A percentile compares a stretch with the other conserved stretches of the same genome.
phyloP scores from a whole-genome alignment of 1,140 invertebrate species.

The Phymastichus coffea region DNA sequence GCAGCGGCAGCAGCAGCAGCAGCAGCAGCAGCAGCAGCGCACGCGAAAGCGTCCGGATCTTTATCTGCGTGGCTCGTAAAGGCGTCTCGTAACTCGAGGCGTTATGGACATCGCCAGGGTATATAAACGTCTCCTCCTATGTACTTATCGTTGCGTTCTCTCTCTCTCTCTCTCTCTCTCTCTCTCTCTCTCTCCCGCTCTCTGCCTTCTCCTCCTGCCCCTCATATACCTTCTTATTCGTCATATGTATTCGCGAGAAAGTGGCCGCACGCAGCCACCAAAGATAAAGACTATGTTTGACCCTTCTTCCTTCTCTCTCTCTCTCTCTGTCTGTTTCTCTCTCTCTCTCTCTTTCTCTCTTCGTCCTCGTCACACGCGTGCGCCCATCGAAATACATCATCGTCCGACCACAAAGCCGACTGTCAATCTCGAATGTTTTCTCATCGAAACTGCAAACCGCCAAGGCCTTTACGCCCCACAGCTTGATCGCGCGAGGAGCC shows the following conservation, averaged over 20 bases:
- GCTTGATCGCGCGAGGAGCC: too few species aligned
- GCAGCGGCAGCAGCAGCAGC: too few species aligned
- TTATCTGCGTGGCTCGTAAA: constrained; percentile 54
- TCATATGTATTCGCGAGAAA: background rate
- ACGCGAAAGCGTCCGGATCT: too few species aligned
- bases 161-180: constrained; percentile 18
- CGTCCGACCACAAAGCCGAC: too few species aligned
- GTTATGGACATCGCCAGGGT: constrained; percentile 57
- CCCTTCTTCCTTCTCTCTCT: background rate
- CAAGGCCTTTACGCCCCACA: too few species aligned
- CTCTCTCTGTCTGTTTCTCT: too few species aligned
- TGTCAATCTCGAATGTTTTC: too few species aligned
- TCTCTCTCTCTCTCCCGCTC: background rate
- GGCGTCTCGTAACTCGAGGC: constrained; percentile 58
- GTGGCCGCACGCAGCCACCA: background rate
- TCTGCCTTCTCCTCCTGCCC: background rate
- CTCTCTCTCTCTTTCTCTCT: background rate
- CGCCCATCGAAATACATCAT: too few species aligned
- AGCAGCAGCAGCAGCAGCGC: too few species aligned
- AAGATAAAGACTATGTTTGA: constrained; percentile 11
- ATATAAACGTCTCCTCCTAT: constrained; percentile 59
- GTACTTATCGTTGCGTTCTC: constrained; percentile 46
- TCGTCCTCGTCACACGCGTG: too few species aligned
- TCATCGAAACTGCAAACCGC: too few species aligned
- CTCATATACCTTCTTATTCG: background rate